These are phyloP conservation scores for Netelia virgata DNA, from an alignment of 2,888 invertebrate species.

Conservation along the genomic window DNA sequence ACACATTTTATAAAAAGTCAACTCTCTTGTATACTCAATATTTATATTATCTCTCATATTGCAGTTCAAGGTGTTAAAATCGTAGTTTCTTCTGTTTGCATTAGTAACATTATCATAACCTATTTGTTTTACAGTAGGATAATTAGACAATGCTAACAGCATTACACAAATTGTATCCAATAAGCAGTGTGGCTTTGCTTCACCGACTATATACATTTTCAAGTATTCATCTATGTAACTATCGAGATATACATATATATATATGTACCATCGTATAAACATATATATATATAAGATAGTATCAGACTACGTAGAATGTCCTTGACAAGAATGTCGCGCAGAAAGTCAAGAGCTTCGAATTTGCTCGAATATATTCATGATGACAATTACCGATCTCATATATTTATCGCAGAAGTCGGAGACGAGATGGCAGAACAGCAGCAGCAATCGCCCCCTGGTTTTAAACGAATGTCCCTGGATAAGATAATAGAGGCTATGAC, in stretches of 20 bases:
- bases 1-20: too few relatives aligned
- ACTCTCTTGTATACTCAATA: too few relatives aligned
- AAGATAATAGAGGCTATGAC: constrained; percentile 88
- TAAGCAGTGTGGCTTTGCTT: neutral
- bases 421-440: constrained; percentile 71
- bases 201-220: neutral
- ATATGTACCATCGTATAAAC: too few relatives aligned
- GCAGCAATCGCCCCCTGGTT: constrained; percentile 76
- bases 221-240: neutral
- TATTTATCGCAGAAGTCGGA: constrained; percentile 48
- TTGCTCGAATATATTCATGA: neutral
- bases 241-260: too few relatives aligned
- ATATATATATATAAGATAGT: too few relatives aligned
- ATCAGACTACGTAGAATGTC: too few relatives aligned
- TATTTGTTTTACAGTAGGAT: neutral
- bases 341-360: too few relatives aligned
- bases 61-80: too few relatives aligned
- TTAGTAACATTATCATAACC: neutral
- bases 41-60: too few relatives aligned
- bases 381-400: neutral
- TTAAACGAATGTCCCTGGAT: constrained; percentile 84
- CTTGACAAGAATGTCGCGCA: too few relatives aligned
- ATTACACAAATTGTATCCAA: neutral
- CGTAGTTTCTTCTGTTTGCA: neutral
- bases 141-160: neutral